Conservation (phyloP, 2,888 invertebrate species). For the Heliconius ethilla region DNA sequence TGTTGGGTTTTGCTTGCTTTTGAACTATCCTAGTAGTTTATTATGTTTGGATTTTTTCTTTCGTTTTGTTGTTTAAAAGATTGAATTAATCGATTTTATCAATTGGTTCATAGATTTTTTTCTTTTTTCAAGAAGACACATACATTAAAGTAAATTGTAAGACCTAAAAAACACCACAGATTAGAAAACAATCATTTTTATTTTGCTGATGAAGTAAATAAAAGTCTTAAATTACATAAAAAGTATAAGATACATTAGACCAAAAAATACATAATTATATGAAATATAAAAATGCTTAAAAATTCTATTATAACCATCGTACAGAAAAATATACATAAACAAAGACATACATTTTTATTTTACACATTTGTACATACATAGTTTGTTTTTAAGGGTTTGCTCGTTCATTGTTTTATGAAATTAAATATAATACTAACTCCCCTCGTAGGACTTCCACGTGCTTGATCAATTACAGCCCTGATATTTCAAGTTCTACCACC, state of each 20-base stretch:
- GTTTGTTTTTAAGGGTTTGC: neutral
- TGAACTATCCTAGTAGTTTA: too few species aligned
- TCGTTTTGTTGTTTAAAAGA: too few species aligned
- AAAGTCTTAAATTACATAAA: too few species aligned
- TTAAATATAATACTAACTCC: constrained; percentile 4
- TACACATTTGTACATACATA: neutral
- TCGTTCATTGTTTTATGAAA: neutral
- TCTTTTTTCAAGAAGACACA: neutral
- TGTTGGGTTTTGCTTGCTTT: neutral
- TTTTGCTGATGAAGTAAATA: neutral
- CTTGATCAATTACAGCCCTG: constrained; percentile 24
- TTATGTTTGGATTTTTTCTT: too few species aligned
- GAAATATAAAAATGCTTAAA: too few species aligned
- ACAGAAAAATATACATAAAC: neutral
- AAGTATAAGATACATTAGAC: too few species aligned
- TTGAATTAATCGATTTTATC: neutral
- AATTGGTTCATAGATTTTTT: neutral
- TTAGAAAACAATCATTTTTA: neutral
- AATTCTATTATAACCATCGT: too few species aligned
- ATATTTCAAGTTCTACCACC: neutral
- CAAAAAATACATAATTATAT: too few species aligned
- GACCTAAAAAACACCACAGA: too few species aligned
- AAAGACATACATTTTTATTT: neutral
- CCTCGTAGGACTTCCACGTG: constrained; percentile 16
- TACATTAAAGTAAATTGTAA: neutral